Conservation (phyloP, 2,888 invertebrate genomes). For the Priocnemis perturbator region DNA sequence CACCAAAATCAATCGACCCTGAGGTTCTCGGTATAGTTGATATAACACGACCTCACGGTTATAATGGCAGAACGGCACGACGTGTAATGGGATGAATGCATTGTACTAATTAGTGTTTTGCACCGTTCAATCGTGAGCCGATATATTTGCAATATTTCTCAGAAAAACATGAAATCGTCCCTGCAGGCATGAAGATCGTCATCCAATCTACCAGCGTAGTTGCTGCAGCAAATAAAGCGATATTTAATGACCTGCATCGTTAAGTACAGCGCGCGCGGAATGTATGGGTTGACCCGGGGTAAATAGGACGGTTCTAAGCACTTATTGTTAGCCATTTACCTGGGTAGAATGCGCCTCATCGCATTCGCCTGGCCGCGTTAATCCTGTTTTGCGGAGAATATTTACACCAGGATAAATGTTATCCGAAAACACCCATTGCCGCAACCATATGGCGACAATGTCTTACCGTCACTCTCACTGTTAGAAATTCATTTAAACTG, state of each 20-base stretch:
- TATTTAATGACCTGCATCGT: neutral
- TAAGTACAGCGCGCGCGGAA: too few relatives aligned
- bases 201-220: neutral
- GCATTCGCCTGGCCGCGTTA: slow-evolving; percentile 36
- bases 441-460: slow-evolving; percentile 47
- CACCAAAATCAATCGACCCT: too few relatives aligned
- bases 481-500: slow-evolving; percentile 51
- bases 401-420: slow-evolving; percentile 49
- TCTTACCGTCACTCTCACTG: slow-evolving; percentile 37
- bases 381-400: slow-evolving; percentile 44
- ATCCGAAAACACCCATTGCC: slow-evolving; percentile 48
- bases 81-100: neutral
- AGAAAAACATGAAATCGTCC: neutral
- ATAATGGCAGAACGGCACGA: too few relatives aligned
- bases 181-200: neutral
- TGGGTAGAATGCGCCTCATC: slow-evolving; percentile 37
- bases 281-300: too few relatives aligned
- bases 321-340: slow-evolving; percentile 14
- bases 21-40: too few relatives aligned
- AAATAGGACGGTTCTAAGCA: too few relatives aligned
- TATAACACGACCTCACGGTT: too few relatives aligned
- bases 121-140: neutral
- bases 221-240: too few relatives aligned
- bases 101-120: neutral
- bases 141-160: neutral